These are phyloP conservation scores for Plodia interpunctella DNA, from an alignment of 1,140 invertebrate species.

Conservation along the genomic window DNA sequence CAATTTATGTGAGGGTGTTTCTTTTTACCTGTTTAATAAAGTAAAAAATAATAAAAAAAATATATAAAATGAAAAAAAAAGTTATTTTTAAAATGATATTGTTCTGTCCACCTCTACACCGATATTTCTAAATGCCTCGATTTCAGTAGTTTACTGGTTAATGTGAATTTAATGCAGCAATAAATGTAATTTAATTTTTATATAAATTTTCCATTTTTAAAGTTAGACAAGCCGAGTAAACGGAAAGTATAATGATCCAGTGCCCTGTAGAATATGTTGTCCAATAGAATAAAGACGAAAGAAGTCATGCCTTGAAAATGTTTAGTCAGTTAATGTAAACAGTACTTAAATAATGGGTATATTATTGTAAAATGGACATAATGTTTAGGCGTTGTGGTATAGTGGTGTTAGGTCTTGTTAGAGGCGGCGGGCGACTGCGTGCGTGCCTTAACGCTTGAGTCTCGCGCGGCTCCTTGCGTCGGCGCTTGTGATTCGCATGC, in stretches of 20 bases:
- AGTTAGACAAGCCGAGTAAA: slow-evolving; percentile 58
- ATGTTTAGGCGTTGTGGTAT: slow-evolving; percentile 59
- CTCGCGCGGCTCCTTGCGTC: not conserved
- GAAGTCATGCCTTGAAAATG: slow-evolving; percentile 70
- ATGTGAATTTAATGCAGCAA: slow-evolving; percentile 71
- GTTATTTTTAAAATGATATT: slow-evolving; percentile 51
- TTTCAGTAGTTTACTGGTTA: slow-evolving; percentile 51
- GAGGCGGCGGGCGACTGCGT: not conserved
- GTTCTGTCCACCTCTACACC: slow-evolving; percentile 56
- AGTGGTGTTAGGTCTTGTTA: slow-evolving; percentile 40
- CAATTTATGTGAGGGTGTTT: slow-evolving; percentile 63
- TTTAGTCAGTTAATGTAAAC: slow-evolving; percentile 71
- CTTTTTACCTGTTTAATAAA: slow-evolving; percentile 50
- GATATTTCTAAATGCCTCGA: slow-evolving; percentile 44
- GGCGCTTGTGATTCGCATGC: not conserved
- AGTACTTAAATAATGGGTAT: slow-evolving; percentile 70
- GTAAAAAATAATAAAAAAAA: slow-evolving; percentile 42
- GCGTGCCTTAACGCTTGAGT: too few species aligned
- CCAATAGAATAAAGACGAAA: slow-evolving; percentile 66
- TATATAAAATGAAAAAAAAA: slow-evolving; percentile 40
- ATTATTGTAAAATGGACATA: slow-evolving; percentile 51
- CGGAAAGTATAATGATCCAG: slow-evolving; percentile 68
- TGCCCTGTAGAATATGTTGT: slow-evolving; percentile 72
- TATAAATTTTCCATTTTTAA: slow-evolving; percentile 65
- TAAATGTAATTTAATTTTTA: slow-evolving; percentile 67